Evolutionary conservation across 2,797 vertebrate genomes (phyloP), one percentile per base, ranked within the genome.

Genomic region (Thaleichthys pacificus): DNA sequence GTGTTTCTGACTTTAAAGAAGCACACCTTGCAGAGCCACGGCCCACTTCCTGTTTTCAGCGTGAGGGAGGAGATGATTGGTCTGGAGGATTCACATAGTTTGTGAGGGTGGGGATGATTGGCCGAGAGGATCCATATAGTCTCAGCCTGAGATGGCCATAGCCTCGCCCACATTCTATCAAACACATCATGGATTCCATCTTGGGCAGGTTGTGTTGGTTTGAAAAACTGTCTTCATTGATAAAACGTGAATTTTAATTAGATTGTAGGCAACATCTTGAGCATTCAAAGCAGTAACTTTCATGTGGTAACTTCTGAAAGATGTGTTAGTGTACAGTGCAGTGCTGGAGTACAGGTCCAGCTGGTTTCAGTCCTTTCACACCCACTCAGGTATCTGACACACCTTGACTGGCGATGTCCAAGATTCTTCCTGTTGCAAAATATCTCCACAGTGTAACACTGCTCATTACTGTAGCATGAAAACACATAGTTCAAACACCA

Each of bases 161-260:
- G 6, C 49, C 51, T 15, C 38, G 4, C 11, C 14, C 3, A 57
- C 83, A 82, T 86, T 83, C 79, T 77, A 73, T 22, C 0, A 9
- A 66, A 49, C 32, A 22, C 61, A 26, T 0, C 8, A 71, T 70
- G 49, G 74, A 70, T 8, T 69, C 1, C n/a, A 24, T 5, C 24
- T 21, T 66, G n/a, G 68, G 85, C 86, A 24, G 75, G 87, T 85
- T 75, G 2, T 71, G 75, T 5, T n/a, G n/a, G 26, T 80, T 76
- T 84, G 47, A 24, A 66, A 11, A 15, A 1, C 15, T 57, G 56
- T 22, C 56, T 8, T 22, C 21, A 1, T n/a, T 11, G 17, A 8
- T 22, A 22, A 58, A 58, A n/a, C 19, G 9, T 22, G 9, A 6
- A 7, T 58, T 58, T 58, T 3, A 58, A 58, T 58, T 22, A 21